These are phyloP conservation scores for Myathropa florea DNA, from an alignment of 2,888 invertebrate species.

Conservation along the genomic window DNA sequence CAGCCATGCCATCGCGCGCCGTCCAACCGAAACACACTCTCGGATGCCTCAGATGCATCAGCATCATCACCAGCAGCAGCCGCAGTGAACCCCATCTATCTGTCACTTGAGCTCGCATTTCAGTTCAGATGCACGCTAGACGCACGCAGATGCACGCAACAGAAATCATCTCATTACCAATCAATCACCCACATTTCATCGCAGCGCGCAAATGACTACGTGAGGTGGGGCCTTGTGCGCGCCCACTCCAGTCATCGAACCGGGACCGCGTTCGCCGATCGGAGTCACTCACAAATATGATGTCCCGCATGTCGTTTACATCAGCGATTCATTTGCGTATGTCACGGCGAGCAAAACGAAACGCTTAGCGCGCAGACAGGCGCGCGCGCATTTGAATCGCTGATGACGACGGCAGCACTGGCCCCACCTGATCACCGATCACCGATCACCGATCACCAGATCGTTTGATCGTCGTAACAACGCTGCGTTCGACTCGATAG, in stretches of 20 bases:
- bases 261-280: conserved; percentile 28
- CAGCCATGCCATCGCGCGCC: not conserved
- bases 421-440: conserved; percentile 36
- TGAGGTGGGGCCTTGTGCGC: conserved; percentile 63
- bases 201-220: conserved; percentile 60
- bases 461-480: conserved; percentile 46
- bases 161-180: conserved; percentile 60
- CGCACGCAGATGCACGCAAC: conserved; percentile 21
- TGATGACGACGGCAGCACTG: conserved; percentile 45
- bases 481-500: conserved; percentile 22
- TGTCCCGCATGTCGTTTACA: conserved; percentile 54
- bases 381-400: conserved; percentile 63
- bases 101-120: conserved; percentile 55
- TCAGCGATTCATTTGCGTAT: conserved; percentile 65
- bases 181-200: conserved; percentile 64
- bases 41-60: conserved; percentile 36
- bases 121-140: conserved; percentile 20
- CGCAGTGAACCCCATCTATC: conserved; percentile 61
- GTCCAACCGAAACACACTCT: conserved; percentile 13
- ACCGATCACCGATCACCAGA: conserved; percentile 18
- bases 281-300: conserved; percentile 59
- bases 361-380: conserved; percentile 58
- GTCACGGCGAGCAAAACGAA: conserved; percentile 63
- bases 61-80: conserved; percentile 13
- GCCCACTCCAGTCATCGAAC: conserved; percentile 68